Evolutionary conservation across 2,797 vertebrate species (phyloP).

Genomic region (Acropternis orthonyx): DNA sequence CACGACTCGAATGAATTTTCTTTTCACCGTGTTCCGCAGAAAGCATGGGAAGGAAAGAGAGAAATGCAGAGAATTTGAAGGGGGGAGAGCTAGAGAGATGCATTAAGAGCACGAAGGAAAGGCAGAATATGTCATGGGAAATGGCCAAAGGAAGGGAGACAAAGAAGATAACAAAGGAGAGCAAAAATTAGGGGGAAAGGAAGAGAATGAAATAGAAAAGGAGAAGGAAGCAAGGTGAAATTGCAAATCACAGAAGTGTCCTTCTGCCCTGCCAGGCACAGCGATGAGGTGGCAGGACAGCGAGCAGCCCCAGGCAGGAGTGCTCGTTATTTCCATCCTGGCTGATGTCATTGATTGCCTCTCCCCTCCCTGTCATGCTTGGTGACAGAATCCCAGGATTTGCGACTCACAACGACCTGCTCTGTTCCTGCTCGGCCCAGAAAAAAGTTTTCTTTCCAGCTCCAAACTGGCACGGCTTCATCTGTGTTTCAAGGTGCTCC

Average conservation of each 20-base stretch:
- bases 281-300: conserved; percentile 17
- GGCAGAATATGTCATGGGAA: not conserved
- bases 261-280: conserved; percentile 19
- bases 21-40: not conserved
- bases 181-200: not conserved
- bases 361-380: not conserved
- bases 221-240: not conserved
- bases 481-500: not conserved
- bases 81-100: not conserved
- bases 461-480: fast-evolving
- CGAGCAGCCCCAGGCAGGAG: conserved; percentile 18
- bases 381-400: not conserved
- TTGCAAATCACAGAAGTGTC: not conserved
- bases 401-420: not conserved
- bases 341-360: conserved; percentile 59
- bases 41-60: not conserved
- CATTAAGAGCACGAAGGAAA: not conserved
- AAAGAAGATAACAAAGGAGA: not conserved
- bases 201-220: not conserved
- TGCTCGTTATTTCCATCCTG: conserved; percentile 63
- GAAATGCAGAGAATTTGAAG: not conserved
- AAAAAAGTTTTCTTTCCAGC: not conserved
- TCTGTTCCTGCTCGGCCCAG: not conserved
- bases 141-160: not conserved
- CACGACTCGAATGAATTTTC: not conserved